Evolutionary conservation across 2,888 invertebrate species (phyloP).

Genomic region (Phaonia tiefii): DNA sequence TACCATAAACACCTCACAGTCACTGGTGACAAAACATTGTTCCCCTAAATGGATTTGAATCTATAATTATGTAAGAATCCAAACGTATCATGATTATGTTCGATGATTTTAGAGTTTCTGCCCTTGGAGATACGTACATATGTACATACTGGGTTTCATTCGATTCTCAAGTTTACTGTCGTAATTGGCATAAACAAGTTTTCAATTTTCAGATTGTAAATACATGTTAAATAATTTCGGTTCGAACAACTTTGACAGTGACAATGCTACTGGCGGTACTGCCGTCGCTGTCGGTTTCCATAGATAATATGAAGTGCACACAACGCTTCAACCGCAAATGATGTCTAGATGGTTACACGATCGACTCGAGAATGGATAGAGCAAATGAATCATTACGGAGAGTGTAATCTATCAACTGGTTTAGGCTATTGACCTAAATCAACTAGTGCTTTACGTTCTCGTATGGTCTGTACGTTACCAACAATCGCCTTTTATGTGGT

Average conservation of each 20-base stretch:
- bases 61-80: too few relatives aligned
- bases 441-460: too few relatives aligned
- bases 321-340: background rate
- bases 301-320: background rate
- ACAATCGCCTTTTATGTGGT: conserved; percentile 5
- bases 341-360: background rate
- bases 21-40: too few relatives aligned
- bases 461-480: background rate
- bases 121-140: background rate
- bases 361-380: background rate
- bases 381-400: conserved; percentile 35
- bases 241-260: conserved; percentile 33
- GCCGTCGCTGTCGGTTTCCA: background rate
- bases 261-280: background rate
- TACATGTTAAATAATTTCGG: conserved; percentile 24
- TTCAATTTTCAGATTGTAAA: conserved; percentile 37
- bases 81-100: too few relatives aligned
- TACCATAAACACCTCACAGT: too few relatives aligned
- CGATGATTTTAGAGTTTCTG: background rate
- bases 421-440: conserved; percentile 57
- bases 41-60: too few relatives aligned
- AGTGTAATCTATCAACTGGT: conserved; percentile 41
- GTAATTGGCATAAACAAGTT: conserved; percentile 50
- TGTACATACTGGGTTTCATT: background rate
- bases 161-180: conserved; percentile 39